Conservation (phyloP, 1,140 invertebrate species). For the Rhopalosiphum padi region DNA sequence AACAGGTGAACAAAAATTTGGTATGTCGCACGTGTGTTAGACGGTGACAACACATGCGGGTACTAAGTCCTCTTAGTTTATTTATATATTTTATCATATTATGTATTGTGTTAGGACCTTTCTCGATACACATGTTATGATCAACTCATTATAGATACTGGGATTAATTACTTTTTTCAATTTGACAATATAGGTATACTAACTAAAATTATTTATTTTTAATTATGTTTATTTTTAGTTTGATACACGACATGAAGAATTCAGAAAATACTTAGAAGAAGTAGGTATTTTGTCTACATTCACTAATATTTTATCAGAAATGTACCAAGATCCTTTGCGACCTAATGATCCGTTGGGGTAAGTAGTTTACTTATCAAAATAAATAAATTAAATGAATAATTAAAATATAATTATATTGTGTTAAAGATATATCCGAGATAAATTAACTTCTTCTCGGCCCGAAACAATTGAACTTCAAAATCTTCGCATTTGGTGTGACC, state of each 20-base stretch:
- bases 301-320: slow-evolving; percentile 47
- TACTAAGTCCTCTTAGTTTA: no score
- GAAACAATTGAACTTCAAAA: slow-evolving; percentile 33
- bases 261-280: slow-evolving; percentile 55
- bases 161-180: no score
- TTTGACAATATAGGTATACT: no score
- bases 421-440: slow-evolving; percentile 37
- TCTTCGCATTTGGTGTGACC: slow-evolving; percentile 46
- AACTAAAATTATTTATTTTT: background rate
- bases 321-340: slow-evolving; percentile 46
- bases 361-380: background rate
- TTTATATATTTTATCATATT: no score
- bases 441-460: background rate
- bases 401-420: background rate
- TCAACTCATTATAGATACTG: no score
- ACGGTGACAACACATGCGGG: no score
- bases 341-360: slow-evolving; percentile 42
- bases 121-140: no score
- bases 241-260: slow-evolving; percentile 50
- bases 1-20: no score
- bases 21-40: no score
- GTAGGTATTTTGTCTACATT: slow-evolving; percentile 34
- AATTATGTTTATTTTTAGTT: slow-evolving; percentile 1
- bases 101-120: no score
- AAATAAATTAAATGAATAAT: background rate